Base-by-base conservation (phyloP, 2,888 invertebrate species). In the Troglohyphantes excavatus region DNA sequence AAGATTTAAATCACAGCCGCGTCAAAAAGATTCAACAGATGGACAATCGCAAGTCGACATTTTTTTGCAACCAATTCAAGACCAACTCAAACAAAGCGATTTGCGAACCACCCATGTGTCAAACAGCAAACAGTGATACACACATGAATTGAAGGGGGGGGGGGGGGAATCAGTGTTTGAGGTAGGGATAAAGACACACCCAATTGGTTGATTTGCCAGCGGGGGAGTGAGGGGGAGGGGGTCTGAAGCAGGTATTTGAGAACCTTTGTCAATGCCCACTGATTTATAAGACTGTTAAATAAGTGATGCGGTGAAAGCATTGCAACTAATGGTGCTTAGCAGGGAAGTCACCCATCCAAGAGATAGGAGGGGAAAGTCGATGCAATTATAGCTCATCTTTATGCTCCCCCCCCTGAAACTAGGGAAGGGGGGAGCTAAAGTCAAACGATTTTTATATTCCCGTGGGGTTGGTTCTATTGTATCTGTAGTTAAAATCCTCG, bases 231-330 rank as follows among this genome's bases (percentile, higher is more conserved):
- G n/a, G n/a, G n/a, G n/a, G n/a, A n/a, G n/a, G n/a, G 26, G 63
- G 46, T n/a, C 17, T 53, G 61, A 59, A 65, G 72, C 72, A 29
- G 63, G 73, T 87, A 79, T 87, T 87, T 87, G 72, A 78, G 72
- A n/a, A 65, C 68, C 59, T 72, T 79, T 87, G 79, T 87, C 79
- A 79, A 63, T 87, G 65, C 65, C 46, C 73, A 67, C 81, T 81
- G 81, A 81, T 81, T 88, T 88, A 88, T 88, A 78, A 75, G 86
- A 79, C 79, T 72, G 79, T 87, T 70, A 79, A 88, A 73, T 81
- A 79, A 88, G 87, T 88, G 87, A 46, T 73, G 87, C 86, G 79
- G 67, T 53, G 67, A 76, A 88, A 75, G 75, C 65, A 88, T 81
- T 81, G 65, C 46, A 19, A 19, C 61, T 81, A 88, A 88, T 88